A percentile compares a stretch with the other conserved stretches of the same genome.
phyloP scores from a whole-genome alignment of 2,888 invertebrate species.

The Habroteleia sp. region DNA sequence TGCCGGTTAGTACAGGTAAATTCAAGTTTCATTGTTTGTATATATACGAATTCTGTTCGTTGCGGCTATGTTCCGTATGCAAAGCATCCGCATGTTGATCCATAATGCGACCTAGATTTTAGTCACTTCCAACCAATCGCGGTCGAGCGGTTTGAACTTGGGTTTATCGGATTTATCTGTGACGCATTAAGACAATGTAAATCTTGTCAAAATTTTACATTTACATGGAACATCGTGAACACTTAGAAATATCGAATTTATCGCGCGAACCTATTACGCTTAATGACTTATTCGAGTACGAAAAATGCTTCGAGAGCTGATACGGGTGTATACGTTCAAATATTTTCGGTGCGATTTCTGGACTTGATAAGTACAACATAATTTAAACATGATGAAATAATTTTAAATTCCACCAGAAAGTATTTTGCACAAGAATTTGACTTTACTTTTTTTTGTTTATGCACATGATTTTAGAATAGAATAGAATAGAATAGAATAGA shows the following conservation, averaged over 20 bases:
- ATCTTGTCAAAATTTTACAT: conserved; percentile 35
- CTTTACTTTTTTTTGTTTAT: too few relatives aligned
- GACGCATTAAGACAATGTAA: conserved; percentile 56
- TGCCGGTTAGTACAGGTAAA: conserved; percentile 15
- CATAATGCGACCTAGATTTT: conserved; percentile 74
- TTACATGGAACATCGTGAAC: conserved; percentile 26
- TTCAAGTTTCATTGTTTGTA: conserved; percentile 18
- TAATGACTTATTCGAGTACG: conserved; percentile 14
- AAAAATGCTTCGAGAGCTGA: too few relatives aligned
- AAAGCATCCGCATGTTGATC: conserved; percentile 72
- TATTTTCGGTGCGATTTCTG: too few relatives aligned
- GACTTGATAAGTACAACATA: too few relatives aligned
- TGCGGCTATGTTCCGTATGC: conserved; percentile 60
- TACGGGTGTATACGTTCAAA: too few relatives aligned
- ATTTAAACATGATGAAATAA: too few relatives aligned
- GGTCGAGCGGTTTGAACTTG: conserved; percentile 67
- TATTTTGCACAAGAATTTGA: too few relatives aligned
- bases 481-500: too few relatives aligned
- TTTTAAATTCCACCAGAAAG: too few relatives aligned
- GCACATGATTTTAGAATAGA: too few relatives aligned
- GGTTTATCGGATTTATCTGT: conserved; percentile 67
- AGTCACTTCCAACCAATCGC: conserved; percentile 64
- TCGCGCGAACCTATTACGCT: conserved; percentile 12
- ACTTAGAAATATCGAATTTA: conserved; percentile 14
- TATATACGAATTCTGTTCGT: conserved; percentile 49